Base-by-base conservation (phyloP, 2,888 invertebrate species). In the Trichopria drosophilae region DNA sequence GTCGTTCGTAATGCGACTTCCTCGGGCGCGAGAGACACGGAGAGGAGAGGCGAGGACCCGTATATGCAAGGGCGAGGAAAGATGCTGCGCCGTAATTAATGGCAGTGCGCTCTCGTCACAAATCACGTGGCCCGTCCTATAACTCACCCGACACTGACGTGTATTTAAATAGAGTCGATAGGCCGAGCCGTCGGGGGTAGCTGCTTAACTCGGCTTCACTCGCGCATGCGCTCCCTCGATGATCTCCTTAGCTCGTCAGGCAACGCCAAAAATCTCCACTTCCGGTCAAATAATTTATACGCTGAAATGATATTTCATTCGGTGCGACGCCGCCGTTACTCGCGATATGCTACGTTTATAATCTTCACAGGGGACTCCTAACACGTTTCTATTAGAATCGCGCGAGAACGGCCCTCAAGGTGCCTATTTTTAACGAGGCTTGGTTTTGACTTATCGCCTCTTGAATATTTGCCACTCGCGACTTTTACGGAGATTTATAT, bases 131-230 rank as follows among this genome's bases (percentile, higher is more conserved):
- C 60, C 65, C 65, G 68, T 69, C 66, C 65, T 66, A 70, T 71
- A 71, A 71, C 61, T 71, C 69, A 70, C 68, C 55, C 57, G 51
- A 51, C 56, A 50, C 63, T 62, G 70, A 68, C 69, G 66, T 64
- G 67, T 66, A 69, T 71, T 71, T 69, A 71, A 71, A 71, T 71
- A 69, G 66, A 69, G 64, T 60, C 67, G 69, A 71, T 71, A 66
- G 66, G 59, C 60, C 55, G 59, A 61, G 47, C 50, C 28, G 39
- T 24, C 34, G 24, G 49, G 46, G 40, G 44, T 22, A 32, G 34
- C 48, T 40, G 43, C 37, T 43, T 37, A 44, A 37, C 40, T 13
- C 46, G 41, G 47, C 19, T 35, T 35, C 47, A 34, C 18, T 29
- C 26, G 32, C 24, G 20, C 36, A 32, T 34, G 20, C 3, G 9